A percentile compares a stretch with the other conserved stretches of the same genome.
Conservation (phyloP, 2,888 invertebrate genomes). For the Drosophila phalerata region DNA sequence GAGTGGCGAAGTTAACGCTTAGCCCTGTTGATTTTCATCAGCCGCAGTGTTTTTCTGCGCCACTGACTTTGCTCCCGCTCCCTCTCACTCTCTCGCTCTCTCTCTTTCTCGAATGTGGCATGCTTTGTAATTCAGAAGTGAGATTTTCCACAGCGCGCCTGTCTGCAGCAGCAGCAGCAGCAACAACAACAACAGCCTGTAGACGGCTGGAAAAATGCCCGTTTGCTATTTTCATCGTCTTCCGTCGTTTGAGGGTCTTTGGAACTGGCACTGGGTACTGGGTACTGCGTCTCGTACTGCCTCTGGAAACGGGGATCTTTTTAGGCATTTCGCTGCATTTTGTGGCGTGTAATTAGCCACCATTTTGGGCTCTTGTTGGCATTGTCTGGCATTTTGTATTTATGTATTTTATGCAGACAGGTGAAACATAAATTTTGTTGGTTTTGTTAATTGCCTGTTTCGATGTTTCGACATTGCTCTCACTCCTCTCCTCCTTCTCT, state of each 20-base stretch:
- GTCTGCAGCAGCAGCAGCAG: conserved; percentile 62
- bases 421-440: conserved; percentile 83
- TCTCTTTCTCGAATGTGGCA: conserved; percentile 51
- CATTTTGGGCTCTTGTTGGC: conserved; percentile 62
- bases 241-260: conserved; percentile 45
- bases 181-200: conserved; percentile 3
- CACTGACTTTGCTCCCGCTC: conserved; percentile 54
- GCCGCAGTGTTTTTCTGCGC: conserved; percentile 75
- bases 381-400: conserved; percentile 68
- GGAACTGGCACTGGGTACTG: conserved; percentile 16
- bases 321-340: conserved; percentile 39
- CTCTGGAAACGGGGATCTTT: conserved; percentile 12
- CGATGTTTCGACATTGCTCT: conserved; percentile 55
- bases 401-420: conserved; percentile 78
- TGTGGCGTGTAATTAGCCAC: conserved; percentile 77
- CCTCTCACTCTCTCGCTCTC: conserved; percentile 45
- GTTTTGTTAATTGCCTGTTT: conserved; percentile 76
- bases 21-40: conserved; percentile 83
- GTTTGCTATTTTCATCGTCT: conserved; percentile 70
- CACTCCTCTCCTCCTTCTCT: background rate
- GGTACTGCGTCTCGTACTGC: background rate
- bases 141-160: conserved; percentile 81
- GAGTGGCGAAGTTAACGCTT: conserved; percentile 83
- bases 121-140: conserved; percentile 82
- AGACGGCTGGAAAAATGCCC: conserved; percentile 69